Evolutionary conservation across 2,888 invertebrate species (phyloP), one percentile per base, ranked within the genome.

Genomic region (Mesopsocus fuscifrons): DNA sequence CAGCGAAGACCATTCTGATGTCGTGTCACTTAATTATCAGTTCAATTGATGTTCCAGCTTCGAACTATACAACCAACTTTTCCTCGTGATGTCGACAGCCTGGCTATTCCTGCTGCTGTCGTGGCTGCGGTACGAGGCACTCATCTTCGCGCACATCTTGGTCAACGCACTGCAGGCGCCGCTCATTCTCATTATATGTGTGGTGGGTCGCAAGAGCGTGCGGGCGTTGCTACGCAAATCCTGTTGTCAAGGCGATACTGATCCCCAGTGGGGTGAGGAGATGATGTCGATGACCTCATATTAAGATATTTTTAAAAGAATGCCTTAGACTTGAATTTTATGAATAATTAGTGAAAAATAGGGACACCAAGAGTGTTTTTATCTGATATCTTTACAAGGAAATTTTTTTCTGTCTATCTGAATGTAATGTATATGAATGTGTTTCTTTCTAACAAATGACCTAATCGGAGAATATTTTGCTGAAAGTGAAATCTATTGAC

Each of bases 271-370:
- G 84, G 85, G 85, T 0, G 85, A 85, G 54, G 85, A 87, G 63
- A 76, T 85, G 79, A 77, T 81, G 42, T 82, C 84, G 48, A 84
- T 85, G 74, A 83, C 83, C 54, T 76, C 78, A 13, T 71, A 71
- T 32, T 26, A 26, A n/a, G n/a, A n/a, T n/a, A n/a, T n/a, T n/a
- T n/a, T n/a, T n/a, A n/a, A n/a, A n/a, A n/a, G n/a, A n/a, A n/a
- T n/a, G n/a, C n/a, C n/a, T n/a, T n/a, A n/a, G n/a, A n/a, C n/a
- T n/a, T n/a, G n/a, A n/a, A n/a, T n/a, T n/a, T n/a, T n/a, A n/a
- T n/a, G n/a, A n/a, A n/a, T n/a, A n/a, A n/a, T n/a, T n/a, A n/a
- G n/a, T n/a, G n/a, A n/a, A n/a, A n/a, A n/a, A n/a, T n/a, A n/a
- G n/a, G n/a, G n/a, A n/a, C n/a, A n/a, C n/a, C n/a, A n/a, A n/a